A percentile compares a stretch with the other conserved stretches of the same genome.
phyloP scores from a whole-genome alignment of 2,113 vertebrate species.

The Microtus montanus region DNA sequence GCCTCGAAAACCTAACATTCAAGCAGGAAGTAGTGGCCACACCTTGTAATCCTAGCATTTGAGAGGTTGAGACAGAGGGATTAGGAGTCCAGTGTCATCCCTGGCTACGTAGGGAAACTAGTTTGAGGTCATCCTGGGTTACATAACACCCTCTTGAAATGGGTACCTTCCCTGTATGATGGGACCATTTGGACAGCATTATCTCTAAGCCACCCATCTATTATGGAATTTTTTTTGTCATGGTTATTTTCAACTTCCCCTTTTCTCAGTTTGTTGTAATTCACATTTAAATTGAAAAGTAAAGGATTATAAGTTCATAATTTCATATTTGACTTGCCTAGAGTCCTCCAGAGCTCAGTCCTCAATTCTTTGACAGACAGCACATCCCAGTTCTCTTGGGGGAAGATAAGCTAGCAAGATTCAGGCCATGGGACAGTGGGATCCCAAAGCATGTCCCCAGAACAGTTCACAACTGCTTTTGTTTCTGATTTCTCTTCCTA shows the following conservation, averaged over 20 bases:
- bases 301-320: background rate
- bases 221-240: background rate
- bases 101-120: background rate
- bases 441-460: background rate
- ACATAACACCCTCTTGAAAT: too few relatives aligned
- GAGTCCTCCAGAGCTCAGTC: background rate
- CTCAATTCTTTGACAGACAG: background rate
- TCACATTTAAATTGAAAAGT: background rate
- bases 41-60: background rate
- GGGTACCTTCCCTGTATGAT: background rate
- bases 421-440: background rate
- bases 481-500: slow-evolving; percentile 21
- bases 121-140: background rate
- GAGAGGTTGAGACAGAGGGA: background rate
- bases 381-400: background rate
- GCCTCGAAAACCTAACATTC: background rate
- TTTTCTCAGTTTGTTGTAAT: background rate
- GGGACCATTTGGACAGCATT: background rate
- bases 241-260: background rate
- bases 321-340: background rate
- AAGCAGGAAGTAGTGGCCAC: too few relatives aligned
- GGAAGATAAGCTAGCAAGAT: background rate
- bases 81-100: too few relatives aligned
- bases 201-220: background rate
- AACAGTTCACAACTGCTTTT: fast-evolving